Base-by-base conservation (phyloP, 1,140 invertebrate genomes). In the Drosophila willistoni region DNA sequence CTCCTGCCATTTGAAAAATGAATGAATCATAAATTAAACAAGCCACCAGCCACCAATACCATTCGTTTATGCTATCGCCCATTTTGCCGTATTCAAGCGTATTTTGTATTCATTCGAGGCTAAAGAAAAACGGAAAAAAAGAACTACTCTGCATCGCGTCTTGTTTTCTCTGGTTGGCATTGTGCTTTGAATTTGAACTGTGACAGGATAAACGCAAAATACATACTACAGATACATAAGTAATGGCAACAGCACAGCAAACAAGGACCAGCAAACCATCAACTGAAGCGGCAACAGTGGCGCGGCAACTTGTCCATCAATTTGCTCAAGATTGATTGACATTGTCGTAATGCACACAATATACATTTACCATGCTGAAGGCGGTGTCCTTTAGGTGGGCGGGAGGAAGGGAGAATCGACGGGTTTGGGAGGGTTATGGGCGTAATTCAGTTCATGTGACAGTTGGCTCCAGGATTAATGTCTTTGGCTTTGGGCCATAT, bases 241-340 rank as follows among this genome's bases (percentile, higher is more conserved):
- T 86, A 79, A 87, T 72, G 63, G 44, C 17, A 19, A 47, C 14
- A 17, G 42, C 44, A 47, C 7, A 51, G 17, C 17, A 22, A 19
- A 29, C 29, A 29, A 29, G 29, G 29, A 29, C 29, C 44, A 51
- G 17, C 17, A 29, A 29, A 51, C 17, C 44, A 51, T 9, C 44
- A 51, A 51, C 44, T 51, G 17, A 3, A 51, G 14, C 14, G 44
- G 44, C 44, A 47, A 10, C 42, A 44, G n/a, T n/a, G 10, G 42
- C 44, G 44, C 47, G 61, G 70, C 85, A 90, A 90, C 85, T 90
- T 90, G 85, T 90, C 87, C 81, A 90, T 90, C 85, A 90, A 90
- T 90, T 90, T 90, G 86, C 78, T 83, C 73, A 89, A 89, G 84
- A 89, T 89, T 89, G 84, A 89, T 89, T 89, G 84, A 89, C 84